These are phyloP conservation scores for Tetraneura akinire DNA, from an alignment of 1,140 invertebrate species.

Conservation along the genomic window DNA sequence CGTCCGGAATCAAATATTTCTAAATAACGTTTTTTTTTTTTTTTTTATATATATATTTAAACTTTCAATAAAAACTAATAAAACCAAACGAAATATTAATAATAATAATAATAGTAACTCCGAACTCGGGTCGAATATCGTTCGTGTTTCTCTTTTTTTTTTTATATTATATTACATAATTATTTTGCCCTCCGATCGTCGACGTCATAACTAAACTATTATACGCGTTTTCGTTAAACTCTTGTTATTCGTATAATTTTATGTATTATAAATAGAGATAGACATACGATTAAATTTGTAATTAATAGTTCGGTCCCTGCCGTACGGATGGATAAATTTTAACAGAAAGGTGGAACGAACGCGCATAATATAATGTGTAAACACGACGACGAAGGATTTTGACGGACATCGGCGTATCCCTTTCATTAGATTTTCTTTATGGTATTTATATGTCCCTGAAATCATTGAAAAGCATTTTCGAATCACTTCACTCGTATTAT, in stretches of 20 bases:
- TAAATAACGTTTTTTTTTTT: no score
- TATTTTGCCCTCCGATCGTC: no score
- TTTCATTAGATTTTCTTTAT: conserved; percentile 31
- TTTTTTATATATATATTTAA: no score
- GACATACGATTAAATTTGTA: conserved; percentile 4
- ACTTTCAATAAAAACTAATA: no score
- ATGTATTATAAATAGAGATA: background rate
- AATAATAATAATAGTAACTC: no score
- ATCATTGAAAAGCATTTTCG: conserved; percentile 30
- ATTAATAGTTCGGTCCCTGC: conserved; percentile 3
- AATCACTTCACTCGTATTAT: conserved; percentile 31
- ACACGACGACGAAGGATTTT: background rate
- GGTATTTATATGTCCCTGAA: conserved; percentile 26
- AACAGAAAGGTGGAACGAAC: background rate
- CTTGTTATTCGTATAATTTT: no score
- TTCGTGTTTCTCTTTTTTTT: no score
- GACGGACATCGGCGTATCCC: background rate
- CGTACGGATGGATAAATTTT: background rate
- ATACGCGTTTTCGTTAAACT: background rate
- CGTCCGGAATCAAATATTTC: no score
- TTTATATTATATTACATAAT: no score
- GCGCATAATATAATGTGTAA: no score
- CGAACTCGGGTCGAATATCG: no score
- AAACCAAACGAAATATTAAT: no score
- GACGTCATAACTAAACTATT: background rate